Evolutionary conservation across 1,140 invertebrate species (phyloP), one percentile per base, ranked within the genome.

Genomic region (Atta cephalotes): DNA sequence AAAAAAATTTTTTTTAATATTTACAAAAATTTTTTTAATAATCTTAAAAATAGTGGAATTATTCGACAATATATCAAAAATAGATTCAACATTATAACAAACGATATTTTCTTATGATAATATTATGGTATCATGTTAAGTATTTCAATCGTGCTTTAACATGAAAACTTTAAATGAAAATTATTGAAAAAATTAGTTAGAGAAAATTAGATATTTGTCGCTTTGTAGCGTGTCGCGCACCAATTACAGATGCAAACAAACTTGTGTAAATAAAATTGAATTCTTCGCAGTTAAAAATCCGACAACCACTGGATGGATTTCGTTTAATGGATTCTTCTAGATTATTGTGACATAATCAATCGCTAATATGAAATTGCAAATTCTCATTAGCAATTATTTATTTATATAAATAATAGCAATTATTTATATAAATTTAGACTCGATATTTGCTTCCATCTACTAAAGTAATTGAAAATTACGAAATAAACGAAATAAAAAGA

Each of bases 191-290:
- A 84, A 90, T 87, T 39, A 39, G 7, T 7, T 39, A 39, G 7
- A 39, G 35, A 39, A 39, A 87, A 89, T 89, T 80, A 80, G 25
- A 10, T 51, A 86, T 72, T 74, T 90, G 79, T 89, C 71, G 45
- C 84, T 71, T 25, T 39, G 60, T 45, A 79, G 70, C 68, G 74
- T 66, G 58, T n/a, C 49, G 21, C 45, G 25, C 14, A 51, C 53
- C 70, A 81, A 81, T 71, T 58, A 71, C 51, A 72, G 53, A 62
- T 71, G 39, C 56, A 62, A 62, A 84, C 74, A 62, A 56, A 84
- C 12, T 58, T 45, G 25, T 74, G 70, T 16, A 56, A 84, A 62
- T 62, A 74, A 84, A 74, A 84, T 84, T 76, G 70, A 84, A 84
- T 84, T 76, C 39, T 56, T 74, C 18, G 39, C 56, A 76, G 39